Conservation (phyloP, 2,113 vertebrate species). For the Ranitomeya variabilis region DNA sequence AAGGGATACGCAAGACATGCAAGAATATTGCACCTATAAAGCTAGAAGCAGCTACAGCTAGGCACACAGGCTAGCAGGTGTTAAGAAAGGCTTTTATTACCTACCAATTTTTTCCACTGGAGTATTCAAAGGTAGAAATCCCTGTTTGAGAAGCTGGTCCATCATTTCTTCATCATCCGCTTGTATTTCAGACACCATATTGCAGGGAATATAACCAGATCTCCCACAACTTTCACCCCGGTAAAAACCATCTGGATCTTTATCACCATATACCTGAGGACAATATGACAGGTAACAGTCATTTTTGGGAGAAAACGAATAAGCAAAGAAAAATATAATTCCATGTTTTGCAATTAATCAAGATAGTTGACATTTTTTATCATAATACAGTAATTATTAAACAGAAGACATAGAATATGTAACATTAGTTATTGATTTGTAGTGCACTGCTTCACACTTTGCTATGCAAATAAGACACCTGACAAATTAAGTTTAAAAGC, state of each 20-base stretch:
- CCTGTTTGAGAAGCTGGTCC: conserved; percentile 93
- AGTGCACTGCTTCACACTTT: too few relatives aligned
- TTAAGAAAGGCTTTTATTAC: accelerated
- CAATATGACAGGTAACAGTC: background rate
- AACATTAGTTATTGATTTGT: too few relatives aligned
- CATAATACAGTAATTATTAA: too few relatives aligned
- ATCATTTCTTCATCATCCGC: conserved; percentile 93
- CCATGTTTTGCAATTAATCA: background rate
- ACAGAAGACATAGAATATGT: too few relatives aligned
- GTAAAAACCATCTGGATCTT: conserved; percentile 95
- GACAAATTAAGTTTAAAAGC: too few relatives aligned
- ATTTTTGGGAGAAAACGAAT: background rate
- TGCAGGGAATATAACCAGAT: conserved; percentile 92
- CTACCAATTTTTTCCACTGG: conserved; percentile 92
- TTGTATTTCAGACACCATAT: conserved; percentile 98
- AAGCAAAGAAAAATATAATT: background rate
- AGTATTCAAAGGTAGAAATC: conserved; percentile 93
- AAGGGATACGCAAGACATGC: conserved; percentile 21
- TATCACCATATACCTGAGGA: conserved; percentile 90
- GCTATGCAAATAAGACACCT: too few relatives aligned
- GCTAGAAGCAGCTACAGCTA: conserved; percentile 46
- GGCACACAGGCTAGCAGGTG: background rate
- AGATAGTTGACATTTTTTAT: background rate
- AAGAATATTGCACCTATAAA: background rate
- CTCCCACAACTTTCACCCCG: conserved; percentile 87